These are phyloP conservation scores for Charanyca ferruginea DNA, from an alignment of 2,888 invertebrate species.

Conservation along the genomic window DNA sequence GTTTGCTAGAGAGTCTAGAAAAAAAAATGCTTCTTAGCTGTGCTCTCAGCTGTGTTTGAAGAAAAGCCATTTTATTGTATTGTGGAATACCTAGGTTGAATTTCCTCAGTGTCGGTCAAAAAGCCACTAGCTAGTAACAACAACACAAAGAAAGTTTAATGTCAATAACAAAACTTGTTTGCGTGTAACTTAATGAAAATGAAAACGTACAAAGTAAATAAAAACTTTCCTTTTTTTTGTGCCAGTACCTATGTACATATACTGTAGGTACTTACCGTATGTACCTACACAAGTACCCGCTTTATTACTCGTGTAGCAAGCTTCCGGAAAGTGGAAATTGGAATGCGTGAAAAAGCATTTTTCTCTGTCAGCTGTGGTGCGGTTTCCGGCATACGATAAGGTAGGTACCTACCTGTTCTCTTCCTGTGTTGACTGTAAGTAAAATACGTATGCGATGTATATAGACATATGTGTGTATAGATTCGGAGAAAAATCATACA, in stretches of 20 bases:
- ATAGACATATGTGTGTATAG: too few relatives aligned
- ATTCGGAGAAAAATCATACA: too few relatives aligned
- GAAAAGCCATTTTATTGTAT: neutral
- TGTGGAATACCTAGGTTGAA: neutral
- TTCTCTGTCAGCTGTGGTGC: slow-evolving; percentile 24
- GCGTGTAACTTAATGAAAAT: slow-evolving; percentile 23
- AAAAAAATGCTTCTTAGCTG: too few relatives aligned
- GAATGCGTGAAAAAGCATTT: slow-evolving; percentile 40
- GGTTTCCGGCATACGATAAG: slow-evolving; percentile 1
- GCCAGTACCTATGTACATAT: slow-evolving; percentile 1
- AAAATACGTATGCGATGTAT: too few relatives aligned
- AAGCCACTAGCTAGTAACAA: slow-evolving; percentile 6
- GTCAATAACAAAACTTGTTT: slow-evolving; percentile 22
- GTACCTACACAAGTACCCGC: neutral
- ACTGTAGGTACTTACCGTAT: slow-evolving; percentile 1
- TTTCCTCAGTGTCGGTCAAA: neutral
- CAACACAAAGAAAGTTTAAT: slow-evolving; percentile 28
- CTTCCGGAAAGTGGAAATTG: slow-evolving; percentile 24
- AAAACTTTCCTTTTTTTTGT: slow-evolving; percentile 43
- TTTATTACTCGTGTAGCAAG: slow-evolving; percentile 3
- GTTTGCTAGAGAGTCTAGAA: neutral
- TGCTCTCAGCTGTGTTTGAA: too few relatives aligned
- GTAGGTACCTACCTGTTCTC: neutral
- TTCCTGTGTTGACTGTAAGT: neutral
- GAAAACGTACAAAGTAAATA: slow-evolving; percentile 32